Evolutionary conservation across 2,113 vertebrate genomes (phyloP).

Genomic region (Aldabrachelys gigantea): DNA sequence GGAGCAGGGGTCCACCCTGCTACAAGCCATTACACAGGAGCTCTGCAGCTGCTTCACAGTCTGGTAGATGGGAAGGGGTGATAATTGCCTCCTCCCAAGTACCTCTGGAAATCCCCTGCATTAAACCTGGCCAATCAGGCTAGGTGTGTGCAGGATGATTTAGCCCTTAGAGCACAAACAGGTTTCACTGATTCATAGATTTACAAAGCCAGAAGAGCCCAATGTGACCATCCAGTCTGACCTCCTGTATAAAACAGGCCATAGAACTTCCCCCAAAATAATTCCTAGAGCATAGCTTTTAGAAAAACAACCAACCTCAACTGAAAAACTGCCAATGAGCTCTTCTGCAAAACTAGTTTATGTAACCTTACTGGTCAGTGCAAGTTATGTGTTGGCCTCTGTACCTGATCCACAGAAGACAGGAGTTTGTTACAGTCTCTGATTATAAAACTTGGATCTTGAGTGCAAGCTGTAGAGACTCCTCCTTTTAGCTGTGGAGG

Average conservation of each 20-base stretch:
- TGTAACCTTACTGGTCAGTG: background rate
- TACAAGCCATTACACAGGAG: too few relatives aligned
- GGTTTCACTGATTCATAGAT: background rate
- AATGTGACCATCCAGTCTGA: background rate
- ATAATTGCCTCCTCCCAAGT: background rate
- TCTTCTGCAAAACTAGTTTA: background rate
- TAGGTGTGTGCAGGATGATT: background rate
- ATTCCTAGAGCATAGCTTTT: background rate
- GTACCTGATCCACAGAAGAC: background rate
- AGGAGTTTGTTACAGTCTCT: accelerated
- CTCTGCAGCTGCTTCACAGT: background rate
- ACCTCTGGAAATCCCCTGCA: background rate
- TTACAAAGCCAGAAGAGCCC: background rate
- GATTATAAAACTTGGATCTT: accelerated
- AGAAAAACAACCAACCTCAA: background rate
- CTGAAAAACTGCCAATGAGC: background rate
- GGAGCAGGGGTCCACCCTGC: too few relatives aligned
- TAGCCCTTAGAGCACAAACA: background rate
- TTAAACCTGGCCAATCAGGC: background rate
- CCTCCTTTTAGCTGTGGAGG: background rate
- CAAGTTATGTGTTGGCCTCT: background rate
- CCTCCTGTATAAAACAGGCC: background rate
- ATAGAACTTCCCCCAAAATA: background rate
- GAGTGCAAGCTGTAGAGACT: background rate
- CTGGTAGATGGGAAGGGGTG: background rate